Percentiles rank a stretch among this genome's conserved stretches.
Evolutionary conservation across 2,888 invertebrate species (phyloP).

Genomic region (Andrena trimmerana): DNA sequence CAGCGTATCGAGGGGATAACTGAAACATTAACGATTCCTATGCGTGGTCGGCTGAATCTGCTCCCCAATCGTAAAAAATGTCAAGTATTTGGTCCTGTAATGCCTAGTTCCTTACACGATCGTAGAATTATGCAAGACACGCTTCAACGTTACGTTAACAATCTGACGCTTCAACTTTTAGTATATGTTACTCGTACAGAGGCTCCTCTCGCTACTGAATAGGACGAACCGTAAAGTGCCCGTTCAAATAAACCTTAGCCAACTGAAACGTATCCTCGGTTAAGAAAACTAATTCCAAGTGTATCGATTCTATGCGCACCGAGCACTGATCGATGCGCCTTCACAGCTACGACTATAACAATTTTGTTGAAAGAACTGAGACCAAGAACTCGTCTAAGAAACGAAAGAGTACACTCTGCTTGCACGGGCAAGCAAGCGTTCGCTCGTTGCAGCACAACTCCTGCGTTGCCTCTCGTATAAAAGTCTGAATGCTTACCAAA

Average conservation of each 20-base stretch:
- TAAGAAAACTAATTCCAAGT: not conserved
- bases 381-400: not conserved
- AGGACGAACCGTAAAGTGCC: constrained; percentile 13
- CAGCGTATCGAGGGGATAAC: not conserved
- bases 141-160: constrained; percentile 46
- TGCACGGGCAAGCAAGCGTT: not conserved
- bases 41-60: constrained; percentile 28
- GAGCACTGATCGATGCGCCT: constrained; percentile 2
- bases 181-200: constrained; percentile 21
- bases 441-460: constrained; percentile 1
- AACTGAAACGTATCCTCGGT: not conserved
- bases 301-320: not conserved
- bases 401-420: not conserved
- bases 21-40: not conserved
- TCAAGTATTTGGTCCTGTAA: constrained; percentile 61
- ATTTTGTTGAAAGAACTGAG: not conserved
- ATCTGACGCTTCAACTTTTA: constrained; percentile 36
- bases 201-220: constrained; percentile 16
- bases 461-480: constrained; percentile 2
- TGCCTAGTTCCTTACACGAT: constrained; percentile 40
- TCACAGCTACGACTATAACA: constrained; percentile 5
- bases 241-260: not conserved
- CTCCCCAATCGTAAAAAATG: constrained; percentile 35
- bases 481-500: not conserved
- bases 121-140: constrained; percentile 46